A percentile compares a stretch with the other conserved stretches of the same genome.
These are phyloP conservation scores for Drosophila leonis DNA, from an alignment of 2,888 invertebrate species.

Conservation along the genomic window DNA sequence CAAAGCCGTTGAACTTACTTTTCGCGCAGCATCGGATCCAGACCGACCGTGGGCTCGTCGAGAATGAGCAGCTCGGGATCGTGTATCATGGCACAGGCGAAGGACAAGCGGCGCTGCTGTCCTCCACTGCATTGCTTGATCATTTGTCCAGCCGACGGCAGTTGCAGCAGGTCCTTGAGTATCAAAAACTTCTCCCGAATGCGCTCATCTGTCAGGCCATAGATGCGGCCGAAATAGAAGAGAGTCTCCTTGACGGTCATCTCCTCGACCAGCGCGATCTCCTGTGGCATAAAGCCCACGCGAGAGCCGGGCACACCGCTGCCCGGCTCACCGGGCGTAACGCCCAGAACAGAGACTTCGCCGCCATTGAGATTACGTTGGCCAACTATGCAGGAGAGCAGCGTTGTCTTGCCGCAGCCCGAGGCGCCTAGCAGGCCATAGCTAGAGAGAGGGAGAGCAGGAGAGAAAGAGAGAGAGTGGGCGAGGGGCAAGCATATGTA, in stretches of 20 bases:
- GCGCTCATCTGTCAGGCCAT: conserved; percentile 89
- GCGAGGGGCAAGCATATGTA: no score
- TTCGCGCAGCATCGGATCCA: conserved; percentile 95
- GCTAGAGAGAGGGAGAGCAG: conserved; percentile 83
- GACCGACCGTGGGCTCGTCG: conserved; percentile 97
- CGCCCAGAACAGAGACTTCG: conserved; percentile 91
- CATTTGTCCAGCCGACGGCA: conserved; percentile 89
- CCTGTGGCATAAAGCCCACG: conserved; percentile 97
- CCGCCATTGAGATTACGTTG: conserved; percentile 90
- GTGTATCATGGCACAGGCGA: conserved; percentile 95
- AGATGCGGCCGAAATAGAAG: conserved; percentile 94
- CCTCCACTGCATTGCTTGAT: conserved; percentile 94
- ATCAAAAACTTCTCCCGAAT: conserved; percentile 90
- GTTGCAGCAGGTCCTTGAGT: conserved; percentile 90
- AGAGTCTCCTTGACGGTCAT: conserved; percentile 94
- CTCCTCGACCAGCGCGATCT: conserved; percentile 92
- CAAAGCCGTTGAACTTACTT: conserved; percentile 86
- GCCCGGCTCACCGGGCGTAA: conserved; percentile 88
- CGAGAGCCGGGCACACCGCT: conserved; percentile 90
- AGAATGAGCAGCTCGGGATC: conserved; percentile 94
- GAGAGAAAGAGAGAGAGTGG: not conserved
- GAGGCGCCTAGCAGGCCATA: conserved; percentile 96
- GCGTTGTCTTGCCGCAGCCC: conserved; percentile 96
- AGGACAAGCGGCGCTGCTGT: conserved; percentile 94
- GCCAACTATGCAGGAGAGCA: conserved; percentile 94